Conservation (phyloP, 1,140 invertebrate species). For the Pogonomyrmex barbatus region DNA sequence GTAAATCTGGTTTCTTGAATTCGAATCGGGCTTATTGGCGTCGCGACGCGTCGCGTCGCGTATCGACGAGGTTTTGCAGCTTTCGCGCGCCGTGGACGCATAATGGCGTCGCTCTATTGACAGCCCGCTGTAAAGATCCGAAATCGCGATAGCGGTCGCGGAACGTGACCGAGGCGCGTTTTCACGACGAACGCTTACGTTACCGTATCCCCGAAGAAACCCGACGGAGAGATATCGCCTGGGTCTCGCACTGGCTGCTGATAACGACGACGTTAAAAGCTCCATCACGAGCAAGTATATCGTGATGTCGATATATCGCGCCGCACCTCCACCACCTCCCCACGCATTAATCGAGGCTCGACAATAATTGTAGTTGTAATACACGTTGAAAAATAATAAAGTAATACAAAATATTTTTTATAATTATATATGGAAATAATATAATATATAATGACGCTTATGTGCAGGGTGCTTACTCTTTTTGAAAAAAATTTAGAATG, state of each 20-base stretch:
- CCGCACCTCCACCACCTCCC: not conserved
- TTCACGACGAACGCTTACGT: constrained; percentile 53
- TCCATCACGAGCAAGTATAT: constrained; percentile 48
- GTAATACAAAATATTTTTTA: not conserved
- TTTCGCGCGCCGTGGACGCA: constrained; percentile 48
- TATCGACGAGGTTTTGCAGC: constrained; percentile 51
- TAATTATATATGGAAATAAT: not conserved
- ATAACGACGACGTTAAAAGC: constrained; percentile 58
- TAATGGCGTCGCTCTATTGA: constrained; percentile 62
- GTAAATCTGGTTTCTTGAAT: constrained; percentile 42
- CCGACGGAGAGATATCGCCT: constrained; percentile 39
- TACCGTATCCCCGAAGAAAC: constrained; percentile 56
- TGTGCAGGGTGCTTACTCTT: not conserved
- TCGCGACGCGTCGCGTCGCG: constrained; percentile 6
- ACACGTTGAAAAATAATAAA: not conserved
- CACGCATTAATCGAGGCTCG: constrained; percentile 14
- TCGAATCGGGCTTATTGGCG: constrained; percentile 43
- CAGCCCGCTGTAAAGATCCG: constrained; percentile 62
- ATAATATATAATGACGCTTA: not conserved
- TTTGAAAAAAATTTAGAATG: no score
- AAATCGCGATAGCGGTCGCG: constrained; percentile 57
- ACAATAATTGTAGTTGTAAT: constrained; percentile 9
- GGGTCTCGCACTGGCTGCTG: constrained; percentile 40
- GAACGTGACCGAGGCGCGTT: constrained; percentile 63
- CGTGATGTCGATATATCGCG: constrained; percentile 41